Conservation (phyloP, 2,797 vertebrate genomes). For the Hylomyscus alleni region DNA sequence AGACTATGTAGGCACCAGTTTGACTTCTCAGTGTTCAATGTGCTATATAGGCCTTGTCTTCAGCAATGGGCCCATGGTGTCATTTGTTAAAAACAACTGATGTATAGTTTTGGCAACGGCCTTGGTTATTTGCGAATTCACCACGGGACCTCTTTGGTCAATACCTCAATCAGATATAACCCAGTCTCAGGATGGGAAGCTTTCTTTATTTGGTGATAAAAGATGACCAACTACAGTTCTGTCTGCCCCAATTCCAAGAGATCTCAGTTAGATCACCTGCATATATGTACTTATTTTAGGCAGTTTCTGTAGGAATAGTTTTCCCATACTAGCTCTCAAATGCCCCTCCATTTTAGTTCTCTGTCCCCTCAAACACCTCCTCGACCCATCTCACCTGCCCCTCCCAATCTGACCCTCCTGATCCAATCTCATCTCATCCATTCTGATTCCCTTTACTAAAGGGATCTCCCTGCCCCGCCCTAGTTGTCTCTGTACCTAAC, state of each 20-base stretch:
- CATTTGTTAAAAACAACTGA: not conserved
- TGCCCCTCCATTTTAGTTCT: not conserved
- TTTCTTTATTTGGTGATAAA: not conserved
- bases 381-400: not conserved
- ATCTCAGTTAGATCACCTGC: not conserved
- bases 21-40: not conserved
- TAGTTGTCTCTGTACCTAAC: not conserved
- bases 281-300: not conserved
- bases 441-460: not conserved
- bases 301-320: not conserved
- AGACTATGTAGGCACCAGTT: not conserved
- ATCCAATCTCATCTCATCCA: not conserved
- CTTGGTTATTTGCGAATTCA: not conserved
- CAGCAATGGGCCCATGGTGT: not conserved
- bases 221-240: not conserved
- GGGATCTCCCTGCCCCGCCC: not conserved
- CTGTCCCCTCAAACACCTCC: not conserved
- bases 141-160: not conserved
- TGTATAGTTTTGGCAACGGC: not conserved
- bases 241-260: not conserved
- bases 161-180: not conserved
- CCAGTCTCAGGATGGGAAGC: not conserved
- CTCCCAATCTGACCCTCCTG: not conserved
- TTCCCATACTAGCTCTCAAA: not conserved
- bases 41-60: not conserved